These are phyloP conservation scores for Idaea straminata DNA, from an alignment of 2,888 invertebrate genomes.

Conservation along the genomic window DNA sequence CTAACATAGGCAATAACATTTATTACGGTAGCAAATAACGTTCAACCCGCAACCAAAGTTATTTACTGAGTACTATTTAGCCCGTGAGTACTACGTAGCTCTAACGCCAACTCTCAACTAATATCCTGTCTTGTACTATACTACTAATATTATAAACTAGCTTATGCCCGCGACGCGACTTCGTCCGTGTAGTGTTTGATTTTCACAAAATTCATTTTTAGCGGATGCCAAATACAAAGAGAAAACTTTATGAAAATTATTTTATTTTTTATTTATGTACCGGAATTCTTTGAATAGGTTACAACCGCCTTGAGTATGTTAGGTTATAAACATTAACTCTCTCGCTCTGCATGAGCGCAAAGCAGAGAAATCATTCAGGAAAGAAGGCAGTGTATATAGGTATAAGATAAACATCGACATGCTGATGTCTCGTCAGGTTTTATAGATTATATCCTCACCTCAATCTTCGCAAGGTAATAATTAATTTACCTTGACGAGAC, in stretches of 20 bases:
- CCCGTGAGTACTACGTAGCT: not conserved
- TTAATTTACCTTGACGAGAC: conserved; percentile 31
- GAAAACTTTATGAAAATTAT: too few relatives aligned
- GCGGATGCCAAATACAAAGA: too few relatives aligned
- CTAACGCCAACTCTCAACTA: not conserved
- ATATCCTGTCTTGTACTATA: not conserved
- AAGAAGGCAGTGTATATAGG: not conserved
- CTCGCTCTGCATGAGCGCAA: too few relatives aligned
- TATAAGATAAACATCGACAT: too few relatives aligned
- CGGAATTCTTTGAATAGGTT: too few relatives aligned
- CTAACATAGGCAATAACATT: conserved; percentile 1
- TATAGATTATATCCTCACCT: conserved; percentile 13
- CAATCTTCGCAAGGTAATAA: conserved; percentile 34
- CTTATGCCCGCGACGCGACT: too few relatives aligned
- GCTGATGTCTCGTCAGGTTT: conserved; percentile 1
- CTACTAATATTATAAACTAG: too few relatives aligned
- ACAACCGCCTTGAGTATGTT: too few relatives aligned
- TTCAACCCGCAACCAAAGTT: not conserved
- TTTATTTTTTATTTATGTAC: too few relatives aligned
- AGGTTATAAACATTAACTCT: too few relatives aligned
- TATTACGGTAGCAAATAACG: not conserved
- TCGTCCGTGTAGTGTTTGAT: not conserved
- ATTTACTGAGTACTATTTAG: not conserved
- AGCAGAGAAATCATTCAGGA: too few relatives aligned
- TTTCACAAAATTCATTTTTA: too few relatives aligned